Conservation (phyloP, 2,113 vertebrate species). For the Oceanites oceanicus region DNA sequence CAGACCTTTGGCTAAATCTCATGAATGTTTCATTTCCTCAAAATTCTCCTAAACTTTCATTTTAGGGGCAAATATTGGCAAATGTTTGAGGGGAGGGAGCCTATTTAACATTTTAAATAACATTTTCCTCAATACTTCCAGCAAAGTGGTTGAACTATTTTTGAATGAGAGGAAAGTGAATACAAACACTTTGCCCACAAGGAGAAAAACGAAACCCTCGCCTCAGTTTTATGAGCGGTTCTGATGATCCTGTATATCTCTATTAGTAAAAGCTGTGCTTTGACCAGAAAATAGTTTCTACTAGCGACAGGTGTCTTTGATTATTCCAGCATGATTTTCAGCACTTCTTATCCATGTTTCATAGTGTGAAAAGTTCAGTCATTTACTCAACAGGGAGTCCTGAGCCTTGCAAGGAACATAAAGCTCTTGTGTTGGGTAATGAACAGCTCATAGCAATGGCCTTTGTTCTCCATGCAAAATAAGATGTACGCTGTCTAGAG, state of each 20-base stretch:
- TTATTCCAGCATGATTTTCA: neutral
- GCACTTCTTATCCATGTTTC: neutral
- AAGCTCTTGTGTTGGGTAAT: neutral
- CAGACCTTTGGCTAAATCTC: neutral
- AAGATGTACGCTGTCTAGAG: neutral
- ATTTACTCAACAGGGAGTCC: neutral
- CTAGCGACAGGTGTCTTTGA: neutral
- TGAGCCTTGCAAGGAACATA: neutral
- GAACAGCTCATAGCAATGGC: neutral
- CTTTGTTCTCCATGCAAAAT: neutral
- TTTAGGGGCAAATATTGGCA: slow-evolving; percentile 33
- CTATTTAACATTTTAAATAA: neutral
- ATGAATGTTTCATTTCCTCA: slow-evolving; percentile 49
- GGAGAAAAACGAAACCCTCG: neutral
- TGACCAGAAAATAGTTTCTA: neutral
- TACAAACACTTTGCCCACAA: neutral
- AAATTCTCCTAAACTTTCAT: slow-evolving; percentile 29
- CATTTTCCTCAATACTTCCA: neutral
- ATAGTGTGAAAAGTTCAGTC: neutral
- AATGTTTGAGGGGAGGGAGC: neutral
- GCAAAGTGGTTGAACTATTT: neutral
- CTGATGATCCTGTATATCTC: neutral
- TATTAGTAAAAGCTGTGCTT: neutral
- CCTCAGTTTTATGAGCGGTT: neutral
- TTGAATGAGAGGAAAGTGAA: neutral